Conservation (phyloP, 2,888 invertebrate species). For the Eubasilissa splendida region DNA sequence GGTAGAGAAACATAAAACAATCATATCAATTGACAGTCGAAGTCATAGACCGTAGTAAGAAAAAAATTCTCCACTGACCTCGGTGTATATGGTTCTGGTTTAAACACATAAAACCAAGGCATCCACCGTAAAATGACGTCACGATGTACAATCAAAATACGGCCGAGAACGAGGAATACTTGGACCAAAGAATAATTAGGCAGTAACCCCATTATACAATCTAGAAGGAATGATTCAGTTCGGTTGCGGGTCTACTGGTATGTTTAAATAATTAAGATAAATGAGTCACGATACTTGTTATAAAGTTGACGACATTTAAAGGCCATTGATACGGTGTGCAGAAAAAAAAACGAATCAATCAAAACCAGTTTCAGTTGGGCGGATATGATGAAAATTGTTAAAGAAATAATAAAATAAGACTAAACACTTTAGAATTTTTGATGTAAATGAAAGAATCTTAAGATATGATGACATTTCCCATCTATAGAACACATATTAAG, state of each 20-base stretch:
- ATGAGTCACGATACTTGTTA: background rate
- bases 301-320: conserved; percentile 31
- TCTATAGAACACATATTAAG: too few relatives aligned
- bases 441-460: too few relatives aligned
- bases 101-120: background rate
- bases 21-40: background rate
- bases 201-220: too few relatives aligned
- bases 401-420: too few relatives aligned
- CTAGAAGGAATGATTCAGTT: too few relatives aligned
- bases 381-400: too few relatives aligned
- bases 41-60: conserved; percentile 5
- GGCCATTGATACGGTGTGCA: conserved; percentile 12
- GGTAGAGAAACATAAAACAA: background rate
- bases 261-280: conserved; percentile 9
- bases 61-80: background rate
- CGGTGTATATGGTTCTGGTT: background rate
- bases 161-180: too few relatives aligned
- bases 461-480: too few relatives aligned
- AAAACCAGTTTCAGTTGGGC: too few relatives aligned
- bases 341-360: background rate
- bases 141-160: background rate
- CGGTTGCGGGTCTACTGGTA: background rate
- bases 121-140: background rate
- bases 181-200: too few relatives aligned
- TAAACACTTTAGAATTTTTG: too few relatives aligned